Base-by-base conservation (phyloP, 2,797 vertebrate genomes). In the Amazona finschi region DNA sequence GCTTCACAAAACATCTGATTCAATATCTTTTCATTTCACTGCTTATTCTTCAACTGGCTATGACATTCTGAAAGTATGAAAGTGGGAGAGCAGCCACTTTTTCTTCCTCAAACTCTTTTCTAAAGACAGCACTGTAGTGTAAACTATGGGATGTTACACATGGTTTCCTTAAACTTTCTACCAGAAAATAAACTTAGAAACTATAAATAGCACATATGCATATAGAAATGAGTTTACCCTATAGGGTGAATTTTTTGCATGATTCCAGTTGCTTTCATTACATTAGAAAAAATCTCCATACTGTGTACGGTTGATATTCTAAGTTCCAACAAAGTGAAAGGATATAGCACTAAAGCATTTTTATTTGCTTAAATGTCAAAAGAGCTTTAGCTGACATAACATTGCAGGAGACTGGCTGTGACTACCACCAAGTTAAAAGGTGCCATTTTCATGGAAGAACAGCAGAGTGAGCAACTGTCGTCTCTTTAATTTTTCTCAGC, bases 1-100 rank as follows among this genome's bases (percentile, higher is more conserved):
- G 64, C 33, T 89, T 91, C 82, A 84, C 76, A 88, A 94, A 95
- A 86, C 1, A 11, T 84, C 89, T 67, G 52, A 87, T 79, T 84
- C 15, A 19, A 80, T 75, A 43, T 66, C 74, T 94, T 76, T 90
- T 87, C 44, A 58, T 77, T 92, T 94, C 78, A 62, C n/a, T 89
- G 74, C 44, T 84, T 91, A n/a, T 85, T 88, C 58, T 71, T 90
- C 85, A 85, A 43, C 52, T 15, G 72, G 30, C 31, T 64, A 11
- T 64, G 80, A 66, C 75, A 70, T 74, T 38, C n/a, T 85, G 53
- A 47, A 49, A 74, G 47, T 76, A 80, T 3, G 72, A 73, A 90
- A 77, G 18, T 33, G 66, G 58, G 74, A 91, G 13, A 73, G 11
- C 43, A 65, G 69, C 36, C 6, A 6, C 6, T 69, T 88, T 88